Conservation (phyloP, 2,113 vertebrate species). For the Oreocharis arfaki region DNA sequence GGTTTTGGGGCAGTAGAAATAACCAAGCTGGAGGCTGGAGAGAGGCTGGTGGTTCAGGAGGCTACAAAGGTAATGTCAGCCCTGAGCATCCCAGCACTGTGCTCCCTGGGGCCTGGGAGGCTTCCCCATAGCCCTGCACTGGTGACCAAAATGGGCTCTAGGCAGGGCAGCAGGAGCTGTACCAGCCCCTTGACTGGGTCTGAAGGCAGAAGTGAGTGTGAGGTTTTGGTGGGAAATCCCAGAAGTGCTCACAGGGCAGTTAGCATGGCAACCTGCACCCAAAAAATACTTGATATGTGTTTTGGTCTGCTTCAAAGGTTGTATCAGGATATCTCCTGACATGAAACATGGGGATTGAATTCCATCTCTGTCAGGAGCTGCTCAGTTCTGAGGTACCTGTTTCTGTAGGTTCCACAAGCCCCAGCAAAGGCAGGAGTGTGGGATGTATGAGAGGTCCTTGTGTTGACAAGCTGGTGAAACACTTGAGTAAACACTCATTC, state of each 20-base stretch:
- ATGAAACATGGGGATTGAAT: accelerated
- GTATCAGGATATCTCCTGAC: not conserved
- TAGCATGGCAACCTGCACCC: not conserved
- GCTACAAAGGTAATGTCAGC: not conserved
- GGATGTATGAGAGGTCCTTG: not conserved
- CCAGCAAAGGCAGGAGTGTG: not conserved
- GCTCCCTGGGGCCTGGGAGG: not conserved
- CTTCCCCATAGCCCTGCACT: not conserved
- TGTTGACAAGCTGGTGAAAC: not conserved
- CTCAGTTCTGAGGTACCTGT: not conserved
- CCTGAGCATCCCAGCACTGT: not conserved
- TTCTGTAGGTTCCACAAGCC: not conserved
- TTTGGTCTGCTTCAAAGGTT: not conserved
- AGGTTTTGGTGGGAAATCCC: not conserved
- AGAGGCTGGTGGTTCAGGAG: not conserved
- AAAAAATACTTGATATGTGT: accelerated
- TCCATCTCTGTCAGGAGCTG: not conserved
- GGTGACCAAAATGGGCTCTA: not conserved
- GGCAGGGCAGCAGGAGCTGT: not conserved
- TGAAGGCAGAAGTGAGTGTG: not conserved
- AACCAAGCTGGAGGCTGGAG: not conserved
- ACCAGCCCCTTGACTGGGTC: not conserved
- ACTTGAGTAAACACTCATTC: not conserved
- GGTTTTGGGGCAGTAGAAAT: not conserved
- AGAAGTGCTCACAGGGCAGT: not conserved